Evolutionary conservation across 2,797 vertebrate genomes (phyloP).

Genomic region (Danio kyathit): DNA sequence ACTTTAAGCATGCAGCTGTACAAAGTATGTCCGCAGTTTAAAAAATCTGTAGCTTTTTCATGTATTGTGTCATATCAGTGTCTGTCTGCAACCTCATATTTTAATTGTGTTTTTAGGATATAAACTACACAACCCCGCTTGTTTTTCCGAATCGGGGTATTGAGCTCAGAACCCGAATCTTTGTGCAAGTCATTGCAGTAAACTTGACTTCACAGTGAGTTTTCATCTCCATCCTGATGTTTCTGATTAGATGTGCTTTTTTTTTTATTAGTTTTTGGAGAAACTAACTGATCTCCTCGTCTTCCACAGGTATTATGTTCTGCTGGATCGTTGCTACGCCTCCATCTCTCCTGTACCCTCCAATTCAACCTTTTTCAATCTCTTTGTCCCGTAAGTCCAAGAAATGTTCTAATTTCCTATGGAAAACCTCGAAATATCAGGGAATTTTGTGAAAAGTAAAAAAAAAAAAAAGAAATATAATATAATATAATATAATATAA

Average conservation of each 20-base stretch:
- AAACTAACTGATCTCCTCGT: constrained; percentile 25
- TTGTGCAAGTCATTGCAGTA: constrained; percentile 73
- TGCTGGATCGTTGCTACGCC: constrained; percentile 78
- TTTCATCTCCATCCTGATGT: neutral
- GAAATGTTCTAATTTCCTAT: neutral
- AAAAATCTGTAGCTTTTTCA: neutral
- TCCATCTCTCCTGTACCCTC: constrained; percentile 69
- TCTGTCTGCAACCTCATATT: neutral
- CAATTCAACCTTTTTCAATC: constrained; percentile 77
- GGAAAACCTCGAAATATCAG: too few species aligned
- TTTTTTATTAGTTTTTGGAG: neutral
- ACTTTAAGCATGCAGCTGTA: constrained; percentile 77
- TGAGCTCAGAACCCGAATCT: constrained; percentile 73
- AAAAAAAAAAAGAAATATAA: too few species aligned
- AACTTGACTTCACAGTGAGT: constrained; percentile 80
- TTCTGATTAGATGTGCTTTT: neutral
- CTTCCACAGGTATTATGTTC: constrained; percentile 75
- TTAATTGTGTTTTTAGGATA: constrained; percentile 68
- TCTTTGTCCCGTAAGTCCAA: constrained; percentile 78
- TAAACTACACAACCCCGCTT: constrained; percentile 68
- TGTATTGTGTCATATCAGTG: neutral
- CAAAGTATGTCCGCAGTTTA: constrained; percentile 62
- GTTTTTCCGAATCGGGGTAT: constrained; percentile 72
- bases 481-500: too few species aligned
- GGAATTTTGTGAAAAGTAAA: neutral